phyloP scores from a whole-genome alignment of 2,113 vertebrate genomes.

The Panthera leo region DNA sequence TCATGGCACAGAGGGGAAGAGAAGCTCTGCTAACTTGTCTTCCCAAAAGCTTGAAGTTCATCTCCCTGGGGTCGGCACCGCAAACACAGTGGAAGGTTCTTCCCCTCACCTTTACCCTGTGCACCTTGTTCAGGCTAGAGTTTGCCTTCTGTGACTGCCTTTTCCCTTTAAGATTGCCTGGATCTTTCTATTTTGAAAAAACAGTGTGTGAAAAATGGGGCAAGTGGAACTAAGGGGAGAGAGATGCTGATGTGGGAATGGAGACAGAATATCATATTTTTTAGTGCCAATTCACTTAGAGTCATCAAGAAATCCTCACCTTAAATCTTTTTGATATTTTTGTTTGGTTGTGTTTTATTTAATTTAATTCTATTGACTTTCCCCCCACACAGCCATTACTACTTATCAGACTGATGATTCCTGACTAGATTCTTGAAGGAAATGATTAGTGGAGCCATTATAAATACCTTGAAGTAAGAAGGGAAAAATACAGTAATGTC shows the following conservation, averaged over 20 bases:
- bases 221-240: background rate
- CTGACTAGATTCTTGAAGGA: background rate
- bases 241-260: background rate
- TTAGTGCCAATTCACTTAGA: background rate
- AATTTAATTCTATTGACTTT: background rate
- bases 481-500: background rate
- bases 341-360: background rate
- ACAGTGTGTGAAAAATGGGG: background rate
- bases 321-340: background rate
- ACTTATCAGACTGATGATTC: background rate
- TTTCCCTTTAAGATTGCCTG: background rate
- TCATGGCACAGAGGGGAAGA: no score
- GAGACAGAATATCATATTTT: background rate
- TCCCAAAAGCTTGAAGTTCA: background rate
- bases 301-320: background rate
- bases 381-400: background rate
- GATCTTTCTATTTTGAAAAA: background rate
- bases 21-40: no score
- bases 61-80: accelerated
- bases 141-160: background rate
- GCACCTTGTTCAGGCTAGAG: background rate
- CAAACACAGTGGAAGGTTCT: background rate
- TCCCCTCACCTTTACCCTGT: background rate
- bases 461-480: background rate
- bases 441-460: background rate